Base-by-base conservation (phyloP, 2,888 invertebrate genomes). In the Chloroclysta siterata region DNA sequence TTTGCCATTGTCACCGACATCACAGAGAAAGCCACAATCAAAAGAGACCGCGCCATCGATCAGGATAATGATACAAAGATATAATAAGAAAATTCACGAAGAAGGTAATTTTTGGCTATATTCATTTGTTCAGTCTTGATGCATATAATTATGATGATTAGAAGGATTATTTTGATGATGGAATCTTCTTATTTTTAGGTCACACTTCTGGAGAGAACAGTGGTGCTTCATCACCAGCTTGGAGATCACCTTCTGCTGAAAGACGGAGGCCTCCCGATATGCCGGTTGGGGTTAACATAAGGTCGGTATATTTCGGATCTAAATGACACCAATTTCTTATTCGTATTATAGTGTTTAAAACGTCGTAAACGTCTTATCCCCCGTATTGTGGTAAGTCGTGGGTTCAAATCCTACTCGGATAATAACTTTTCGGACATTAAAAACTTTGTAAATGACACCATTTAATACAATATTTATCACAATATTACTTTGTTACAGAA, bases 1-100 rank as follows among this genome's bases (percentile, higher is more conserved):
- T 0, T 80, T 95, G 8, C 95, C 95, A 2, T 85, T 91, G 48
- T 95, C 95, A 0, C 95, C 95, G 11, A 93, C 93, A n/a, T 87
- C 94, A 15, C 94, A 94, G 74, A 83, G 93, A 36, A 91, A 90
- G 66, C 89, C 89, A 11, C 87, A 92, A 15, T 77, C 89, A 0
- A 95, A 95, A 75, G 95, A 95, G 77, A 94, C 95, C 15, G 95
- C 96, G 0, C 95, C 96, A 0, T 95, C 95, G 48, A 96, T 96
- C 46, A 87, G 94, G 50, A 93, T 95, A 60, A 96, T 96, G 95
- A 94, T 96, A 75, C 95, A 95, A 50, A 93, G 94, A 70, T 96
- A 96, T 74, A 95, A 95, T 77, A 94, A 95, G 81, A 94, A 94
- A 76, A 88, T 95, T 57, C 93, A 93, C 65, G 94, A 94, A 82